phyloP scores from a whole-genome alignment of 1,140 invertebrate genomes.

The Homarus americanus region DNA sequence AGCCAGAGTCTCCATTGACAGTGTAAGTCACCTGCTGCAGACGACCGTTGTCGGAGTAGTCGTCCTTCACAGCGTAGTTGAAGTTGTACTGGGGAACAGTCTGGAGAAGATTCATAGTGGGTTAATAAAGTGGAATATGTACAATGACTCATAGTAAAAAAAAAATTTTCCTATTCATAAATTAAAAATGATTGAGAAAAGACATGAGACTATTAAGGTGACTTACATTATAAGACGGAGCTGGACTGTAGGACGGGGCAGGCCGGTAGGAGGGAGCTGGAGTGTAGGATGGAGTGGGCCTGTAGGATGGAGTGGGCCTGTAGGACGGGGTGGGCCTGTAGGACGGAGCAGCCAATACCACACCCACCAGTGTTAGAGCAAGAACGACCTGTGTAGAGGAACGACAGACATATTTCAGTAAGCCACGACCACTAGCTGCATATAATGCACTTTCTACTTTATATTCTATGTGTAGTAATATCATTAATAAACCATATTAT shows the following conservation, averaged over 20 bases:
- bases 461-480: too few relatives aligned
- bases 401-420: background rate
- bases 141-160: too few relatives aligned
- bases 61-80: background rate
- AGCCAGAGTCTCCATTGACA: conserved; percentile 13
- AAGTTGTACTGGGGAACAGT: background rate
- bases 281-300: background rate
- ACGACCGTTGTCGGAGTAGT: conserved; percentile 12
- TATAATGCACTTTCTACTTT: too few relatives aligned
- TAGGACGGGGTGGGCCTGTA: background rate
- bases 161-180: too few relatives aligned
- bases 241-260: background rate
- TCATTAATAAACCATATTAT: too few relatives aligned
- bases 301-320: background rate
- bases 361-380: background rate
- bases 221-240: background rate
- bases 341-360: background rate
- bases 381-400: background rate
- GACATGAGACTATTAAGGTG: background rate
- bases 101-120: background rate
- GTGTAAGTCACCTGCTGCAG: conserved; percentile 34
- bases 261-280: background rate
- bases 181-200: background rate
- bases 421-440: background rate
- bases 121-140: background rate